Evolutionary conservation across 2,113 vertebrate genomes (phyloP), one percentile per base, ranked within the genome.

Genomic region (Cyrtonyx montezumae): DNA sequence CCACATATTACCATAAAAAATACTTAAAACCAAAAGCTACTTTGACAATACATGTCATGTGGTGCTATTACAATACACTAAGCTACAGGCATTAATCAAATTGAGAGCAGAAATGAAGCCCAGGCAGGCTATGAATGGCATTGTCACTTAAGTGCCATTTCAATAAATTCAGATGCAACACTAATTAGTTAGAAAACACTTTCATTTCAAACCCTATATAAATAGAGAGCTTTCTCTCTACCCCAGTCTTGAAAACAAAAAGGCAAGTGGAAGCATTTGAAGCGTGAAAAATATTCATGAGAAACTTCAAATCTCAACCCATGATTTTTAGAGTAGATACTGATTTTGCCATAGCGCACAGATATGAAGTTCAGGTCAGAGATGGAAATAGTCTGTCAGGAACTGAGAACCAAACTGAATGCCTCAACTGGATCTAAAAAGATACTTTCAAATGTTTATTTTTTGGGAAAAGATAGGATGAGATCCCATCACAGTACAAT

Each of bases 21-120:
- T 42, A 51, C 56, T 56, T 42, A 78, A 84, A 94, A 87, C 49
- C 59, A 69, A 91, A 86, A 91, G 13, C 23, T 82, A 25, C n/a
- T 84, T 79, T 82, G 43, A 91, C 28, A 92, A 79, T 28, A 89
- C 13, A 43, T 63, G 46, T 22, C 59, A 74, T 1, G 4, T 40
- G 34, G 49, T 46, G 17, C 48, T 23, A 42, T 93, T 92, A 91
- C 91, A 94, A 96, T 80, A 92, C 2, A 78, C 28, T 79, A 84
- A 87, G 32, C 37, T 48, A 77, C 70, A 19, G n/a, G 11, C n/a
- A 84, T 82, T 82, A 88, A 81, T 85, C 84, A 93, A 95, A 76
- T 5, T 62, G 70, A 92, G 67, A 95, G 63, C 36, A 84, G 73
- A 94, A 95, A 89, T 85, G 42, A 95, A 96, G 92, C n/a, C 17